Evolutionary conservation across 2,113 vertebrate genomes (phyloP).

Genomic region (Burhinus bistriatus): DNA sequence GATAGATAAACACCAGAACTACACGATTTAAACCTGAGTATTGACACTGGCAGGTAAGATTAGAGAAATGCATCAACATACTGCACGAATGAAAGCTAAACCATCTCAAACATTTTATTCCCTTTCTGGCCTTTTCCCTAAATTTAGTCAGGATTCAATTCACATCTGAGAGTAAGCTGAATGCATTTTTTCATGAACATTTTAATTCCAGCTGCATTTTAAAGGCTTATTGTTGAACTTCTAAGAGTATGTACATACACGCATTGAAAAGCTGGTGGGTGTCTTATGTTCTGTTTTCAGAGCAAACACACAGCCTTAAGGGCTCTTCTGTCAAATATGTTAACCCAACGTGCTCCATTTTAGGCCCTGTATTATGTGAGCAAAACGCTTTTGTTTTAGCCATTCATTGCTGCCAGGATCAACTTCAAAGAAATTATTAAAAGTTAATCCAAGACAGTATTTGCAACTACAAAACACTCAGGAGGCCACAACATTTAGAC

Average conservation of each 20-base stretch:
- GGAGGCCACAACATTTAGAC: not conserved
- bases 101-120: not conserved
- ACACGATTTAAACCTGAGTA: not conserved
- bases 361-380: not conserved
- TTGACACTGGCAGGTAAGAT: not conserved
- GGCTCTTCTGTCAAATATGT: slow-evolving; percentile 34
- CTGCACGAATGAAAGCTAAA: not conserved
- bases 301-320: slow-evolving; percentile 53
- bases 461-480: not conserved
- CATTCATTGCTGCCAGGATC: not conserved
- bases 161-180: not conserved
- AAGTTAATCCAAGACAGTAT: slow-evolving; percentile 41
- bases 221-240: slow-evolving; percentile 59
- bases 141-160: not conserved
- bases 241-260: slow-evolving; percentile 29
- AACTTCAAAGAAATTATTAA: slow-evolving; percentile 48
- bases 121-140: not conserved
- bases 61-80: not conserved
- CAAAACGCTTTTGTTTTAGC: slow-evolving; percentile 22
- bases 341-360: not conserved
- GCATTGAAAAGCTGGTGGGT: slow-evolving; percentile 51
- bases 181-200: not conserved
- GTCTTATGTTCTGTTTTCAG: slow-evolving; percentile 48
- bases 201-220: slow-evolving; percentile 55
- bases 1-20: not conserved